A percentile compares a stretch with the other conserved stretches of the same genome.
phyloP scores from a whole-genome alignment of 1,140 invertebrate genomes.

The Brachionus paranguensis region DNA sequence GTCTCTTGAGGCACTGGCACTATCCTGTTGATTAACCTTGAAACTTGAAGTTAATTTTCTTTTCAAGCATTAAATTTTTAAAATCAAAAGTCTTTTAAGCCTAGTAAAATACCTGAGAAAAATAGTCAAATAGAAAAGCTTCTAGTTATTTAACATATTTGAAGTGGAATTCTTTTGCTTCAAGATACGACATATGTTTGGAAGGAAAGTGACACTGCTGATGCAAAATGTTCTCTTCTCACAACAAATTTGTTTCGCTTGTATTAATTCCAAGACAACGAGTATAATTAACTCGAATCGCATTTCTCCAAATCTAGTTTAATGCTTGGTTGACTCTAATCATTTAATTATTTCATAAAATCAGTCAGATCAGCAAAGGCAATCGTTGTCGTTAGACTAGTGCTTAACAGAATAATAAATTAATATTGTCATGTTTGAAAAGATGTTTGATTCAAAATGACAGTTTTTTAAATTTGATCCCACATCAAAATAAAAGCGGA shows the following conservation, averaged over 20 bases:
- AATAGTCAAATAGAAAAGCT: too few species aligned
- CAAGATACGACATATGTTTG: not conserved
- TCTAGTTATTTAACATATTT: not conserved
- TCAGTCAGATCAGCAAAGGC: not conserved
- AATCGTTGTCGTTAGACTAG: not conserved
- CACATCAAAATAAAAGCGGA: not conserved
- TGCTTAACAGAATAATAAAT: not conserved
- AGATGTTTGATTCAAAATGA: not conserved
- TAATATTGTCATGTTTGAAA: too few species aligned
- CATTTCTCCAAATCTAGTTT: not conserved
- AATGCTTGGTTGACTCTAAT: not conserved
- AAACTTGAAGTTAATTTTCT: too few species aligned
- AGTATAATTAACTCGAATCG: not conserved
- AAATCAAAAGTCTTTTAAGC: too few species aligned
- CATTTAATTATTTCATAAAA: too few species aligned
- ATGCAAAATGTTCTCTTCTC: conserved; percentile 12
- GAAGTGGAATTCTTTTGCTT: not conserved
- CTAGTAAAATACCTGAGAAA: too few species aligned
- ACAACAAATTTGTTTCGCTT: not conserved
- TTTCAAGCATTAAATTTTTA: too few species aligned
- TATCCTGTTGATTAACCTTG: too few species aligned
- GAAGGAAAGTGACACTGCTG: not conserved
- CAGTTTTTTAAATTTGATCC: not conserved
- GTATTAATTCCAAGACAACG: conserved; percentile 20
- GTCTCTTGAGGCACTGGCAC: too few species aligned